A percentile compares a stretch with the other conserved stretches of the same genome.
Evolutionary conservation across 2,113 vertebrate species (phyloP).

Genomic region (Perca flavescens): DNA sequence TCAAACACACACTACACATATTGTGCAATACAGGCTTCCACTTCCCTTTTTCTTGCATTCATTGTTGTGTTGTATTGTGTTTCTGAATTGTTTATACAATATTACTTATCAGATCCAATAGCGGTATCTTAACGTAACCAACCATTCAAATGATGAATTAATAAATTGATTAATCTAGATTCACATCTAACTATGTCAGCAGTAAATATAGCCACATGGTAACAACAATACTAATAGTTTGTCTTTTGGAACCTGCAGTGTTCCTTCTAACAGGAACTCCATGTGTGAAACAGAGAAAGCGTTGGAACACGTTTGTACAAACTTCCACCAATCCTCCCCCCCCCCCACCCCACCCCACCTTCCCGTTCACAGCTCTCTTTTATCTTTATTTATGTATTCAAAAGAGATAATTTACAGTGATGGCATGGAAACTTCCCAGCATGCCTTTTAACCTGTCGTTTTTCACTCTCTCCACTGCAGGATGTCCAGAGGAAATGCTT

Average conservation of each 20-base stretch:
- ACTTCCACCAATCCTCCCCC: slow-evolving; percentile 19
- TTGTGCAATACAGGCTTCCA: neutral
- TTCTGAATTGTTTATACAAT: neutral
- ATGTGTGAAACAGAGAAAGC: slow-evolving; percentile 42
- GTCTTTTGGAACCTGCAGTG: neutral
- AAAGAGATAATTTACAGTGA: slow-evolving; percentile 78
- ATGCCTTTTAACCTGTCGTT: slow-evolving; percentile 82
- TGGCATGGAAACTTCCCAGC: slow-evolving; percentile 83
- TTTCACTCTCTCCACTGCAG: slow-evolving; percentile 78
- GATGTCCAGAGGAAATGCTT: slow-evolving; percentile 85
- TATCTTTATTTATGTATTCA: slow-evolving; percentile 75
- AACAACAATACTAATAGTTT: neutral
- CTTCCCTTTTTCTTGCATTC: neutral
- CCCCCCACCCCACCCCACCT: neutral
- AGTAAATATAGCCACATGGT: neutral
- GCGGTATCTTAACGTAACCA: neutral
- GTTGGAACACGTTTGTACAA: slow-evolving; percentile 38
- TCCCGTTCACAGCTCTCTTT: slow-evolving; percentile 53
- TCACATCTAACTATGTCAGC: neutral
- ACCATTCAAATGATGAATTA: neutral
- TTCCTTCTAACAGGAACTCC: slow-evolving; percentile 37
- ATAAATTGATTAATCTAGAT: neutral
- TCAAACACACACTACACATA: neutral
- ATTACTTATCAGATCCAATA: neutral
- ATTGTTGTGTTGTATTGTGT: neutral